Conservation (phyloP, 2,797 vertebrate species). For the Anomalospiza imberbis region DNA sequence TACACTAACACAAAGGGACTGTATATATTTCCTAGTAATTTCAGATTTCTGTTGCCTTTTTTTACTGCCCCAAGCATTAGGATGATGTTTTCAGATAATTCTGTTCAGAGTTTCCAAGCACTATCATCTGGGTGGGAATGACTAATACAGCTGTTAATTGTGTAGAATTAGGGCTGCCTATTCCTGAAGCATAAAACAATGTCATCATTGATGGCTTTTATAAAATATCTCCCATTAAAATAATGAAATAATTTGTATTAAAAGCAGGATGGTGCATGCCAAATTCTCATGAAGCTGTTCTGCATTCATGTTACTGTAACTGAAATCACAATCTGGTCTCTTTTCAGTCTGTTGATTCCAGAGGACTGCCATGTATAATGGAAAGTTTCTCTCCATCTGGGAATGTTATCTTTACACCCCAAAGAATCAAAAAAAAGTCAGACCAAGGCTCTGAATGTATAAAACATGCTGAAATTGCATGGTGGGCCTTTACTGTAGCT, state of each 20-base stretch:
- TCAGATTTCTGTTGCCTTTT: not conserved
- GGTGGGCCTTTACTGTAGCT: not conserved
- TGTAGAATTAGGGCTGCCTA: not conserved
- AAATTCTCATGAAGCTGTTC: not conserved
- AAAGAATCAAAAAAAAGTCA: not conserved
- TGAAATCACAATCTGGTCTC: not conserved
- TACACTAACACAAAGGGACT: not conserved
- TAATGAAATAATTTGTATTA: not conserved
- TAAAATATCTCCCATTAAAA: not conserved
- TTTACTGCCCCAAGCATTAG: not conserved
- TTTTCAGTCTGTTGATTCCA: not conserved
- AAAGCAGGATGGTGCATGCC: not conserved
- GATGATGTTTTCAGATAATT: not conserved
- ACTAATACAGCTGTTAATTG: not conserved
- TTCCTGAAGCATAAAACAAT: not conserved
- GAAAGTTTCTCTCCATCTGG: not conserved
- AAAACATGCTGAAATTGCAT: not conserved
- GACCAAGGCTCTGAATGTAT: not conserved
- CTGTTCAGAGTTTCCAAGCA: not conserved
- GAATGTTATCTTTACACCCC: not conserved
- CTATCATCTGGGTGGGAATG: not conserved
- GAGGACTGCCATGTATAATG: not conserved
- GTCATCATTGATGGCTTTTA: not conserved
- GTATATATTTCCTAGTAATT: not conserved
- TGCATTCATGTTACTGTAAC: not conserved